Evolutionary conservation across 2,888 invertebrate species (phyloP).

Genomic region (Diplazon laetatorius): DNA sequence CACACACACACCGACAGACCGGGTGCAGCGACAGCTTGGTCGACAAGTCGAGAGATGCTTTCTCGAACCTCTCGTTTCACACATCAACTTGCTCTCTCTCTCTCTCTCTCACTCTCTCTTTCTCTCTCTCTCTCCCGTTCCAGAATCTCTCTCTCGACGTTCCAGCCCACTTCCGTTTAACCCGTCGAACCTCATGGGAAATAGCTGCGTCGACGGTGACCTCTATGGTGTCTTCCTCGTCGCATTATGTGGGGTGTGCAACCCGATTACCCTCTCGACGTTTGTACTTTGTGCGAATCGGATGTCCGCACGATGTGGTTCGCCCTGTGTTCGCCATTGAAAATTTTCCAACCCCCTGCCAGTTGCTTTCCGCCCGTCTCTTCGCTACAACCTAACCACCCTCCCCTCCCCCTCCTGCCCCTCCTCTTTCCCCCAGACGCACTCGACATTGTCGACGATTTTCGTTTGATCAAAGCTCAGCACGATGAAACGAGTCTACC

Average conservation of each 20-base stretch:
- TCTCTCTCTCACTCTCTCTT: not conserved
- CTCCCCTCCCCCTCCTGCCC: no score
- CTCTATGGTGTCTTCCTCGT: conserved; percentile 2
- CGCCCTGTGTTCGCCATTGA: conserved; percentile 24
- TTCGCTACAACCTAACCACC: no score
- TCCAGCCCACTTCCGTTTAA: conserved; percentile 74
- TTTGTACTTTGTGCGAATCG: conserved; percentile 52
- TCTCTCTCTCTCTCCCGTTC: conserved; percentile 3
- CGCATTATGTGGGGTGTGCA: conserved; percentile 29
- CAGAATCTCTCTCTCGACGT: conserved; percentile 16
- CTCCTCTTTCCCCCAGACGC: no score
- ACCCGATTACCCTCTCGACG: conserved; percentile 37
- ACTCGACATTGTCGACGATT: conserved; percentile 34
- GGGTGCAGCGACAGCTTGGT: conserved; percentile 80
- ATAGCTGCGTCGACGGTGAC: conserved; percentile 68
- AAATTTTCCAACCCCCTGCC: conserved; percentile 38
- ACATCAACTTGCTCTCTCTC: conserved; percentile 30
- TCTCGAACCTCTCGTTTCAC: conserved; percentile 42
- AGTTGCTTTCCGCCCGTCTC: not conserved
- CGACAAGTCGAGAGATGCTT: conserved; percentile 72
- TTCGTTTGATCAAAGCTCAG: conserved; percentile 54
- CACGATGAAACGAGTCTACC: conserved; percentile 50
- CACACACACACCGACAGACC: no score
- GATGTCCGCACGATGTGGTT: conserved; percentile 52
- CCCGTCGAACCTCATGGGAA: conserved; percentile 76